Evolutionary conservation across 2,888 invertebrate genomes (phyloP).

Genomic region (Bombylius major): DNA sequence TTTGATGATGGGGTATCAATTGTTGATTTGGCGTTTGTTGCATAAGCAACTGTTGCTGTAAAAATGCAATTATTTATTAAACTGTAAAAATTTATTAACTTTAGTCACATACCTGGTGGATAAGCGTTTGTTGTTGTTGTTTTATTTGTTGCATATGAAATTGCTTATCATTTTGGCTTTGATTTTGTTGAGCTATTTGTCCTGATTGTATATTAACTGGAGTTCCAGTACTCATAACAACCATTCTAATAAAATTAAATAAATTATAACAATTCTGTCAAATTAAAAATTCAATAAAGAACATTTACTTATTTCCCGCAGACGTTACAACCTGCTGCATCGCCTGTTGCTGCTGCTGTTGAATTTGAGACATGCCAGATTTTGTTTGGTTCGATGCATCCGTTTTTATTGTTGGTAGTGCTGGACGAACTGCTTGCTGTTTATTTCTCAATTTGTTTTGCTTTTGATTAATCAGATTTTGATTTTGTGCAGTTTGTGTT

Average conservation of each 20-base stretch:
- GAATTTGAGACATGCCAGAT: slow-evolving; percentile 13
- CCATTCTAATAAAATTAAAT: slow-evolving; percentile 26
- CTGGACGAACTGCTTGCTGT: slow-evolving; percentile 53
- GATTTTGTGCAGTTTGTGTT: slow-evolving; percentile 56
- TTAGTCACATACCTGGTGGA: slow-evolving; percentile 21
- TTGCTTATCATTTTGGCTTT: slow-evolving; percentile 27
- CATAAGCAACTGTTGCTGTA: slow-evolving; percentile 21
- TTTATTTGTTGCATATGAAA: slow-evolving; percentile 30
- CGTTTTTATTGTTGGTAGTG: slow-evolving; percentile 43
- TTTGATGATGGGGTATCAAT: slow-evolving; percentile 25
- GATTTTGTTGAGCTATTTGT: slow-evolving; percentile 28
- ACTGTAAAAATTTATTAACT: neutral
- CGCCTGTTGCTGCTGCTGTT: slow-evolving; percentile 31
- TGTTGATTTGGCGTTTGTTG: slow-evolving; percentile 27
- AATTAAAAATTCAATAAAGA: no score
- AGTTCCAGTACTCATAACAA: slow-evolving; percentile 35
- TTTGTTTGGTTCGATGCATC: slow-evolving; percentile 61
- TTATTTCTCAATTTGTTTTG: slow-evolving; percentile 60
- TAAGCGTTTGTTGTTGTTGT: slow-evolving; percentile 20
- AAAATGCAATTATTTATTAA: neutral
- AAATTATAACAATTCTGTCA: no score
- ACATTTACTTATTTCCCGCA: slow-evolving; percentile 40
- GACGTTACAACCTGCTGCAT: slow-evolving; percentile 40
- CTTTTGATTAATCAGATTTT: slow-evolving; percentile 37
- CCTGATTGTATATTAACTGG: slow-evolving; percentile 33